Percentiles rank a stretch among this genome's conserved stretches.
phyloP scores from a whole-genome alignment of 2,888 invertebrate species.

The Ectropis crepuscularia region DNA sequence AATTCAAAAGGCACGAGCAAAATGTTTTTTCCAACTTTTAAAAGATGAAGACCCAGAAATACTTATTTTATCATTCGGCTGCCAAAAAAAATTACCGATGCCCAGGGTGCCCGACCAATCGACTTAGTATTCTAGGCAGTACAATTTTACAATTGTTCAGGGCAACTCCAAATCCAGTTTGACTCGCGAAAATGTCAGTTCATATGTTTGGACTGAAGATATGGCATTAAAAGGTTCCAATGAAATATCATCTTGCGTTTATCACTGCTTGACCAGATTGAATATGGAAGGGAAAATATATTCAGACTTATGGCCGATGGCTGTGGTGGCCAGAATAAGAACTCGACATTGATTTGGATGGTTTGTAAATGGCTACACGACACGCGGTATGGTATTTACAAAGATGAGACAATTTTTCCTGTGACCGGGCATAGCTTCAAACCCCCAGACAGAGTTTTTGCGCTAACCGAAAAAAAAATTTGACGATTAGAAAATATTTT shows the following conservation, averaged over 20 bases:
- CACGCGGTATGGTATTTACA: background rate
- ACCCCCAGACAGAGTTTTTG: background rate
- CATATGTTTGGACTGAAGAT: slow-evolving; percentile 7
- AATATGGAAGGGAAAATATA: slow-evolving; percentile 8
- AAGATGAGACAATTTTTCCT: background rate
- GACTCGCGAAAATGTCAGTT: slow-evolving; percentile 38
- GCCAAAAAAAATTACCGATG: slow-evolving; percentile 37
- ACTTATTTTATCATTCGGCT: slow-evolving; percentile 2
- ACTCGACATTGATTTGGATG: slow-evolving; percentile 8
- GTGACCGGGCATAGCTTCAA: background rate
- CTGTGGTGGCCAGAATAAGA: slow-evolving; percentile 9
- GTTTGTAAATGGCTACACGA: slow-evolving; percentile 7
- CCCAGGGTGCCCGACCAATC: slow-evolving; percentile 52
- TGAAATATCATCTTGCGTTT: too few species aligned
- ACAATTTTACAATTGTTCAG: slow-evolving; percentile 55
- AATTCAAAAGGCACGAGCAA: slow-evolving; percentile 34
- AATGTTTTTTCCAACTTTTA: slow-evolving; percentile 32
- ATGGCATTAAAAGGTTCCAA: too few species aligned
- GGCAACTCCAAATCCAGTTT: slow-evolving; percentile 46
- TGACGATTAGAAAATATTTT: background rate
- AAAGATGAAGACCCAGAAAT: slow-evolving; percentile 25
- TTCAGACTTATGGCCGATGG: slow-evolving; percentile 8
- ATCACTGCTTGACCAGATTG: background rate
- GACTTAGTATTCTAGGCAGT: slow-evolving; percentile 56
- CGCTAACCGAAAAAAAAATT: slow-evolving; percentile 1